Percentiles rank a stretch among this genome's conserved stretches.
Conservation (phyloP, 2,797 vertebrate species). For the Sparus aurata region DNA sequence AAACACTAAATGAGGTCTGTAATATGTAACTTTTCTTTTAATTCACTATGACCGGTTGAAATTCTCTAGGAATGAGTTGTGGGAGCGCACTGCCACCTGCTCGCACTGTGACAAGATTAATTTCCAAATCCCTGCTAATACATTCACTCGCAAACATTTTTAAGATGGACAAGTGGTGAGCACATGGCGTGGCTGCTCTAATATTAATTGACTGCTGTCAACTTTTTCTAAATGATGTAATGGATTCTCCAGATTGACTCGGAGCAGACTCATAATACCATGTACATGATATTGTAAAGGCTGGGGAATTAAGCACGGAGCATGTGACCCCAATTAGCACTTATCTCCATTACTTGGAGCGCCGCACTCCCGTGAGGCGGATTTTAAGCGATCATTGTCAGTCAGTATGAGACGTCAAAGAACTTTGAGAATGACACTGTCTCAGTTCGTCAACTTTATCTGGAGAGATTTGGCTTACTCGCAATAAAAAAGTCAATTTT, state of each 20-base stretch:
- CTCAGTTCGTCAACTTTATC: conserved; percentile 67
- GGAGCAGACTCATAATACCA: conserved; percentile 57
- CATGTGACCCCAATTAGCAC: conserved; percentile 82
- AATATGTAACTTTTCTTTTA: conserved; percentile 44
- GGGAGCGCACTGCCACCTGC: conserved; percentile 62
- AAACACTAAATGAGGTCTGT: conserved; percentile 20
- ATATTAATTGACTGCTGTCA: conserved; percentile 75
- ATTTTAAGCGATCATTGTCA: conserved; percentile 80
- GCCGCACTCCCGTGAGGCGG: conserved; percentile 64
- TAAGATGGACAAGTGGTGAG: conserved; percentile 51
- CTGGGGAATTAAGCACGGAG: conserved; percentile 70
- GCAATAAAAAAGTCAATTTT: conserved; percentile 38
- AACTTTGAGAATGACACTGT: conserved; percentile 65
- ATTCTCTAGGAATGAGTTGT: conserved; percentile 42
- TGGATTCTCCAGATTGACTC: conserved; percentile 72
- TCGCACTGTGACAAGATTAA: conserved; percentile 68
- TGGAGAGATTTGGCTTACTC: conserved; percentile 60
- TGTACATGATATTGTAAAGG: conserved; percentile 69
- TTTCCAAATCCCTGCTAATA: conserved; percentile 75
- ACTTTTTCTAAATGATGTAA: conserved; percentile 71
- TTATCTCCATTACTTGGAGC: conserved; percentile 71
- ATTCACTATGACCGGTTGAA: conserved; percentile 53
- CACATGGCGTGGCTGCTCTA: conserved; percentile 44
- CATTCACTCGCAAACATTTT: conserved; percentile 66
- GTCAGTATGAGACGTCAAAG: conserved; percentile 64